Base-by-base conservation (phyloP, 2,797 vertebrate genomes). In the Chelon labrosus region DNA sequence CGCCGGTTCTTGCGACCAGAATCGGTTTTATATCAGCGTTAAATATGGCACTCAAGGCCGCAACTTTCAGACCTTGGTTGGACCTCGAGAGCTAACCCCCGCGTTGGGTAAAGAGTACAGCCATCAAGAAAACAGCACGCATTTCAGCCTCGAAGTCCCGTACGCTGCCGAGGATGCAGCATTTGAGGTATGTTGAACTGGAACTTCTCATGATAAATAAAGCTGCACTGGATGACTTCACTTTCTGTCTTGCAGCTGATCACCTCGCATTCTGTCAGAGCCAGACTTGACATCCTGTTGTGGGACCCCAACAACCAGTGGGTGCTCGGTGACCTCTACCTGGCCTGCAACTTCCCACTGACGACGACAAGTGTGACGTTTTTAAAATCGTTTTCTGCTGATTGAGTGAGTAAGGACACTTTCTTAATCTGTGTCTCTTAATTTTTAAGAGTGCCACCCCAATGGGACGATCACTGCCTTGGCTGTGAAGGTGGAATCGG, bases 401-500 rank as follows among this genome's bases (percentile, higher is more conserved):
- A 3, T 2, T n/a, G n/a, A n/a, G 1, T 0, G 2, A 0, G 7
- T 49, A 0, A 3, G 6, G 39, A 17, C 14, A 1, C 3, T 1
- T 5, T 38, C 13, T 1, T 42, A 0, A 63, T 16, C 2, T 0
- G 14, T 10, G 2, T 8, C 1, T 10, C 50, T 4, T n/a, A n/a
- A n/a, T n/a, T 1, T 7, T 7, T 1, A 72, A 97, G 96, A 73
- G 4, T 98, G 96, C 71, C 84, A 92, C 25, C 58, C 95, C 10
- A 95, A 95, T 69, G 96, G 96, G 8, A 96, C 94, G 0, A 90
- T 96, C 50, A 84, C 89, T 0, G 84, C 95, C 8, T 68, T 93
- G 13, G 94, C 94, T 47, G 51, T 95, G 19, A 97, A 95, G 68
- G 69, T 95, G 39, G 85, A 86, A 49, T 93, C 93, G 0, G 68